Evolutionary conservation across 2,797 vertebrate genomes (phyloP), one percentile per base, ranked within the genome.

Genomic region (Coilia nasus): DNA sequence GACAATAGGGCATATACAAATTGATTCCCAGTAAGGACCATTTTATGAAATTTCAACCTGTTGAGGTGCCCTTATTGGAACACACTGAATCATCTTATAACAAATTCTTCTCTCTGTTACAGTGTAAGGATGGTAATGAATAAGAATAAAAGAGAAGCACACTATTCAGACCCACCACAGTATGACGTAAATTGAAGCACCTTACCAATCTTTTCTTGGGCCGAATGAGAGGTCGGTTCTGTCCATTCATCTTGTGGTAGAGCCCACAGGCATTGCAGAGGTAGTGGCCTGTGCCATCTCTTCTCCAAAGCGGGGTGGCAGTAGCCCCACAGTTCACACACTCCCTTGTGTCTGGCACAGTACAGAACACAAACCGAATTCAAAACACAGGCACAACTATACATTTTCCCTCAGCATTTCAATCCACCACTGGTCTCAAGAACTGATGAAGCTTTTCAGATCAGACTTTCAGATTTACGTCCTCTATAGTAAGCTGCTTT

Each of bases 321-420:
- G 95, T 95, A n/a, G 94, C 95, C n/a, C 95, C 95, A 0, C 96
- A 96, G 89, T 96, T 96, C 86, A 96, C 95, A 86, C 95, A 96
- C 87, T 96, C 95, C 4, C 94, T 94, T 15, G 94, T 91, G 84
- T 96, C 96, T 96, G 90, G n/a, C 25, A 82, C 0, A 44, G 85
- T 82, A 84, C 80, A 41, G 35, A 44, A 87, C 83, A 86, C 71
- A 35, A 60, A 56, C 19, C 54, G 31, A 83, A 75, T 21, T 19
- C 64, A 47, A 50, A 23, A 44, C 2, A 15, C 0, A 64, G 1
- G 35, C 17, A n/a, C 3, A 19, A 5, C n/a, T 28, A 28, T 23
- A 67, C 62, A 67, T 25, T 28, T 10, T 25, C 2, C 23, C 23
- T 67, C 28, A 67, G n/a, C 23, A 3, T 25, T 14, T 28, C 62